Percentiles rank a stretch among this genome's conserved stretches.
Evolutionary conservation across 1,140 invertebrate genomes (phyloP).

Genomic region (Grapholita molesta): DNA sequence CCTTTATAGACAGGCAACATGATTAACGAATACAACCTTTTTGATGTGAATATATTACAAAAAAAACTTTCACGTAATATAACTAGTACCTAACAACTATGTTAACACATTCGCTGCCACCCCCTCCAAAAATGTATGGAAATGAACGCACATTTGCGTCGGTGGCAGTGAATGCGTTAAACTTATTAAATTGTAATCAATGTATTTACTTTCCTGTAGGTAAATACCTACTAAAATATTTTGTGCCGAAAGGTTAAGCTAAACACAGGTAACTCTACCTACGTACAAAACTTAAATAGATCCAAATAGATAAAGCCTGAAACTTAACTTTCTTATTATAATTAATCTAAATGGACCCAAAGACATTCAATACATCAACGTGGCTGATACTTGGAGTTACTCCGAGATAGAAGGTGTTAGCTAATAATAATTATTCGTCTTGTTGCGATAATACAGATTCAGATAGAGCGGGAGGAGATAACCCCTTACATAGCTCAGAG

Average conservation of each 20-base stretch:
- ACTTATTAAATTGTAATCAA: no score
- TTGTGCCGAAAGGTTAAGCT: background rate
- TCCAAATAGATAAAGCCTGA: background rate
- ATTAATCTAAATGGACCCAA: background rate
- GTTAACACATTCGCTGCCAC: no score
- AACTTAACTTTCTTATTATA: conserved; percentile 6
- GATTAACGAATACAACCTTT: background rate
- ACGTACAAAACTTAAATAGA: background rate
- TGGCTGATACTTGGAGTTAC: background rate
- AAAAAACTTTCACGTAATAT: no score
- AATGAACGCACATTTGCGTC: no score
- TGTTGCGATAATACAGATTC: conserved; percentile 74
- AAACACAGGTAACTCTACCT: background rate
- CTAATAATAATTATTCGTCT: conserved; percentile 72
- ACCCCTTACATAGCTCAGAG: conserved; percentile 74
- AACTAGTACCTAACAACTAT: no score
- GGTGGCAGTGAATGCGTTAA: no score
- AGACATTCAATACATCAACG: background rate
- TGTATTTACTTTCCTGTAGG: no score
- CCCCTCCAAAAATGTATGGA: no score
- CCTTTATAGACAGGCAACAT: background rate
- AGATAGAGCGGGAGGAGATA: conserved; percentile 71
- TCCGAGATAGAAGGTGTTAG: conserved; percentile 31
- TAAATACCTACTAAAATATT: background rate
- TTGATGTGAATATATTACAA: no score